These are phyloP conservation scores for Cremastobaeus sp. DNA, from an alignment of 2,888 invertebrate species.

Conservation along the genomic window DNA sequence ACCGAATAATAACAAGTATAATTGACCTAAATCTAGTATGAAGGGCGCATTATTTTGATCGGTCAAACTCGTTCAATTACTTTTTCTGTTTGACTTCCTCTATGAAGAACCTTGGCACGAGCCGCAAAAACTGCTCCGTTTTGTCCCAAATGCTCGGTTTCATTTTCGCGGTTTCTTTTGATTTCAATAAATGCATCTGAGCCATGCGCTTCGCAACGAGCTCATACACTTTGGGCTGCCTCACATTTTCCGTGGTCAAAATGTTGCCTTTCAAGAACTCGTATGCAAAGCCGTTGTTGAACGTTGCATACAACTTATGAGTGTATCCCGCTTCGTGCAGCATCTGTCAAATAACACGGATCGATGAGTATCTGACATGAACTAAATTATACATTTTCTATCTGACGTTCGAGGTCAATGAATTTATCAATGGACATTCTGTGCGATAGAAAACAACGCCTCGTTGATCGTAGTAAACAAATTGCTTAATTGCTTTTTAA, in stretches of 20 bases:
- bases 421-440: too few relatives aligned
- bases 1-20: slow-evolving; percentile 78
- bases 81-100: slow-evolving; percentile 84
- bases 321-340: slow-evolving; percentile 88
- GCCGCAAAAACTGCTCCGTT: slow-evolving; percentile 84
- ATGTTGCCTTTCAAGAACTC: slow-evolving; percentile 91
- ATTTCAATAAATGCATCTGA: slow-evolving; percentile 85
- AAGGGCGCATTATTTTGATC: neutral
- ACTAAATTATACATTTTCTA: neutral
- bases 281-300: slow-evolving; percentile 96
- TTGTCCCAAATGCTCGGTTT: slow-evolving; percentile 88
- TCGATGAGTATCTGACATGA: slow-evolving; percentile 11
- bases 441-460: too few relatives aligned
- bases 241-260: slow-evolving; percentile 83
- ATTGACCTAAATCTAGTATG: neutral
- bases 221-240: slow-evolving; percentile 83
- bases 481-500: too few relatives aligned
- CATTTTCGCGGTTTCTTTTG: slow-evolving; percentile 76
- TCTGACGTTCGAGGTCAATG: neutral
- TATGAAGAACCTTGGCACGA: slow-evolving; percentile 86
- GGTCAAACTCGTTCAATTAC: slow-evolving; percentile 77
- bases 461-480: too few relatives aligned
- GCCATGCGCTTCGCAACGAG: slow-evolving; percentile 91
- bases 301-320: slow-evolving; percentile 92
- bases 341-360: slow-evolving; percentile 73